phyloP scores from a whole-genome alignment of 1,140 invertebrate species.

The Zophobas morio region DNA sequence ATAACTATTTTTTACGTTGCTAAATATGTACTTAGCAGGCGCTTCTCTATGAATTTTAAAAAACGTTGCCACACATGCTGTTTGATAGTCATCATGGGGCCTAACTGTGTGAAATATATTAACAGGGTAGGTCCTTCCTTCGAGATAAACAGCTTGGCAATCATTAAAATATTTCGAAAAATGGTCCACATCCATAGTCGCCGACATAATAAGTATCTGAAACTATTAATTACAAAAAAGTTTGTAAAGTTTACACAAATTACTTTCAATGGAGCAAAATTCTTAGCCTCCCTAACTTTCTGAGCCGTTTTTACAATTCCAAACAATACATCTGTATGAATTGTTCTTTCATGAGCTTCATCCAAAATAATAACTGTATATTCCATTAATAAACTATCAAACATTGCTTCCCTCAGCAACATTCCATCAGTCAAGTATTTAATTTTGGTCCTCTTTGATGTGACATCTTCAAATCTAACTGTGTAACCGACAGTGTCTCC shows the following conservation, averaged over 20 bases:
- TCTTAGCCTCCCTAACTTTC: slow-evolving; percentile 75
- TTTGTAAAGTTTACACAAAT: slow-evolving; percentile 21
- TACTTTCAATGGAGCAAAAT: slow-evolving; percentile 78
- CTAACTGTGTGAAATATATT: slow-evolving; percentile 84
- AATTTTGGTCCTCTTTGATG: slow-evolving; percentile 83
- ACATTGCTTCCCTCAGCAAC: slow-evolving; percentile 90
- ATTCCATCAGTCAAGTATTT: slow-evolving; percentile 97
- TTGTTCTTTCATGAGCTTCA: slow-evolving; percentile 97
- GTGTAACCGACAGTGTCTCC: slow-evolving; percentile 90
- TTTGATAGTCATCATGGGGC: slow-evolving; percentile 88
- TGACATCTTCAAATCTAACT: slow-evolving; percentile 93
- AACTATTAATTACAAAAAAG: slow-evolving; percentile 47
- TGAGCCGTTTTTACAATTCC: slow-evolving; percentile 87
- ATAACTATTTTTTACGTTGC: slow-evolving; percentile 25
- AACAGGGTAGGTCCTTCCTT: slow-evolving; percentile 91
- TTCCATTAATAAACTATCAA: slow-evolving; percentile 77
- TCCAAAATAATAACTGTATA: slow-evolving; percentile 94
- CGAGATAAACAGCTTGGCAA: slow-evolving; percentile 88
- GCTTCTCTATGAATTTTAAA: slow-evolving; percentile 92
- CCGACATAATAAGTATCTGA: slow-evolving; percentile 91
- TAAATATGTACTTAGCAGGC: slow-evolving; percentile 79
- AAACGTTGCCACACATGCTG: slow-evolving; percentile 86
- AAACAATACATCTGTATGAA: slow-evolving; percentile 95
- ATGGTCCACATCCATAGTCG: slow-evolving; percentile 95
- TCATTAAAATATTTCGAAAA: slow-evolving; percentile 93